Conservation (phyloP, 2,113 vertebrate genomes). For the Calidris pugnax region DNA sequence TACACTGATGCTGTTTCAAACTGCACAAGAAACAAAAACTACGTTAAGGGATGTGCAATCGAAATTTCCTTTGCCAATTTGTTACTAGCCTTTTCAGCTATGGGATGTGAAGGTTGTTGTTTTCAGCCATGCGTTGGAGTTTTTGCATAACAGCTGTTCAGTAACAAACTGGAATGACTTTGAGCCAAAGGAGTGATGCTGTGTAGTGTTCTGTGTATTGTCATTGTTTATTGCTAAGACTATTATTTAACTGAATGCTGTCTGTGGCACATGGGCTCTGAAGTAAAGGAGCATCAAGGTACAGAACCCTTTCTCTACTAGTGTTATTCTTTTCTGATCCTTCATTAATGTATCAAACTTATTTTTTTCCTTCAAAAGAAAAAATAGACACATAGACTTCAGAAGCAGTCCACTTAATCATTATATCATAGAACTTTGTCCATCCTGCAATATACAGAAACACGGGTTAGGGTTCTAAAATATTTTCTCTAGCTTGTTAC, state of each 20-base stretch:
- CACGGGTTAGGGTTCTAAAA: fast-evolving
- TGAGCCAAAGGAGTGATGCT: conserved; percentile 3
- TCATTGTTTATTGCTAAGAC: not conserved
- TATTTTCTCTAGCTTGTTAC: not conserved
- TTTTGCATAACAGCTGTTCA: not conserved
- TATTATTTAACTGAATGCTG: conserved; percentile 22
- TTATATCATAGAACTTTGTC: not conserved
- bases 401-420: not conserved
- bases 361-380: not conserved
- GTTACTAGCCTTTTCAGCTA: not conserved
- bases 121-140: not conserved
- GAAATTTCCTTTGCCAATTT: not conserved
- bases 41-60: conserved; percentile 25
- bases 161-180: not conserved
- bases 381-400: not conserved
- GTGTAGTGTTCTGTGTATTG: not conserved
- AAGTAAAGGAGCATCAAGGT: conserved; percentile 1
- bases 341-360: not conserved
- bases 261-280: not conserved
- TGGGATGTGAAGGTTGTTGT: not conserved
- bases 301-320: not conserved
- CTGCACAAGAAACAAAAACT: conserved; percentile 25
- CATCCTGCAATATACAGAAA: not conserved
- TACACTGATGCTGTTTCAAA: not conserved
- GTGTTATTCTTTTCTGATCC: not conserved